Evolutionary conservation across 2,888 invertebrate genomes (phyloP).

Genomic region (Silvanus unidentatus): DNA sequence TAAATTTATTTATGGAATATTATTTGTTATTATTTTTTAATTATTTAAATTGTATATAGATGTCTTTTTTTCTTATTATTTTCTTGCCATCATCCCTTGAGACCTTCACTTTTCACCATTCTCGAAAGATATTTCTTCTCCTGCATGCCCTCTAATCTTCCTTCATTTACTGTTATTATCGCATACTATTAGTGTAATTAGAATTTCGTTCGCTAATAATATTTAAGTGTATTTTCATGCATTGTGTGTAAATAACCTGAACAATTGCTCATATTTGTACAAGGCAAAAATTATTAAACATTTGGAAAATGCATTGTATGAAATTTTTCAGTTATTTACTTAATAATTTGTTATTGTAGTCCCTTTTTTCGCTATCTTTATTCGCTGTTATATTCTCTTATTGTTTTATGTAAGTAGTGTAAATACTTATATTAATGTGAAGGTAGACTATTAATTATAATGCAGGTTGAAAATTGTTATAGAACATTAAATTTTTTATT

Average conservation of each 20-base stretch:
- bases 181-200: not conserved
- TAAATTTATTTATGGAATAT: constrained; percentile 32
- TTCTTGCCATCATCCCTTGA: constrained; percentile 20
- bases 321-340: not conserved
- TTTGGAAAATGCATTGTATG: constrained; percentile 9
- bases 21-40: constrained; percentile 27
- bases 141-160: not conserved
- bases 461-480: constrained; percentile 22
- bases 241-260: constrained; percentile 34
- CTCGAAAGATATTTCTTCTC: constrained; percentile 2
- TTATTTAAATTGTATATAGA: constrained; percentile 35
- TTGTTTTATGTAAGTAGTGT: constrained; percentile 25
- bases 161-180: constrained; percentile 6
- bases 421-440: constrained; percentile 18
- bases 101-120: not conserved
- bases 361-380: constrained; percentile 10
- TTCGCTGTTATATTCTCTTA: constrained; percentile 1
- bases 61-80: constrained; percentile 12
- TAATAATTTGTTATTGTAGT: not conserved
- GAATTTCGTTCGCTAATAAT: constrained; percentile 5
- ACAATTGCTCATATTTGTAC: constrained; percentile 38
- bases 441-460: constrained; percentile 7
- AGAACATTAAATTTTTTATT: constrained; percentile 9
- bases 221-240: constrained; percentile 6
- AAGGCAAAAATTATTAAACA: constrained; percentile 2